These are phyloP conservation scores for Elgaria multicarinata DNA, from an alignment of 2,113 vertebrate species.

Conservation along the genomic window DNA sequence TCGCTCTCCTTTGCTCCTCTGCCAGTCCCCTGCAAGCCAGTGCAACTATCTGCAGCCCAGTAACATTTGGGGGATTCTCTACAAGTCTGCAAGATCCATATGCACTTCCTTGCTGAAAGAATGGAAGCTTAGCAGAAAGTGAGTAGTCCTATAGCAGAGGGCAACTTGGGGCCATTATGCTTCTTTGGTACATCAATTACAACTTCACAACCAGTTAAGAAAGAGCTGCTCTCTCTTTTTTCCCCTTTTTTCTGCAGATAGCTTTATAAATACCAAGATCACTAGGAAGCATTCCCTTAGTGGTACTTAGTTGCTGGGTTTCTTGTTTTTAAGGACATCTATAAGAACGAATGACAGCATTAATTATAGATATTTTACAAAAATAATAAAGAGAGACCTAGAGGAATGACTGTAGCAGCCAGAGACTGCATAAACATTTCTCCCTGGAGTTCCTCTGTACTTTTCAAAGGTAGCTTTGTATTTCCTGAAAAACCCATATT, in stretches of 20 bases:
- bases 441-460: not conserved
- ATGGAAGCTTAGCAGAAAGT: not conserved
- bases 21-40: not conserved
- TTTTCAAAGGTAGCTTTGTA: not conserved
- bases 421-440: not conserved
- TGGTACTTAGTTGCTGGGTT: not conserved
- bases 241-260: not conserved
- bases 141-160: not conserved
- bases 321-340: not conserved
- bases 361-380: not conserved
- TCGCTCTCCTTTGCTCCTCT: not conserved
- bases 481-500: not conserved
- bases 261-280: slow-evolving; percentile 18
- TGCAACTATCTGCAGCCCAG: no score
- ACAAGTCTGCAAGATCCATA: not conserved
- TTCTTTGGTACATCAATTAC: not conserved
- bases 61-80: not conserved
- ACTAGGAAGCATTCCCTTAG: slow-evolving; percentile 12
- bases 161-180: not conserved
- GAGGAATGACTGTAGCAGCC: not conserved
- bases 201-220: not conserved
- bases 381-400: not conserved
- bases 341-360: not conserved
- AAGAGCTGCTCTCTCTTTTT: not conserved
- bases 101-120: not conserved